phyloP scores from a whole-genome alignment of 2,797 vertebrate genomes.

The Catharus ustulatus region DNA sequence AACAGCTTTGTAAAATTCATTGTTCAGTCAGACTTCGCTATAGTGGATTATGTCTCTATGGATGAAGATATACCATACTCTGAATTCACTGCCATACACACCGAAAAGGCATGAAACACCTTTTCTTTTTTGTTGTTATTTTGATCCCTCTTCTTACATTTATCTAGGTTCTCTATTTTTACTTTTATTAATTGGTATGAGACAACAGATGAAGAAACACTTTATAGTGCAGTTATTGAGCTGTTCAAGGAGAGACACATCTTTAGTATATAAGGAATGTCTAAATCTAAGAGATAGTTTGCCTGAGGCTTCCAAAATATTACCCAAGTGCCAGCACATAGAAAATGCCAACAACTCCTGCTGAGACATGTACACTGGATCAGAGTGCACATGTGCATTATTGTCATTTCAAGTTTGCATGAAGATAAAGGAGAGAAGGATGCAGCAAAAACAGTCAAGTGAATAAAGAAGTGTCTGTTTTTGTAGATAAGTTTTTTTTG shows the following conservation, averaged over 20 bases:
- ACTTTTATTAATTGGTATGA: background rate
- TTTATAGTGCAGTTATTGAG: background rate
- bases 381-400: background rate
- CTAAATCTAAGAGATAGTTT: slow-evolving; percentile 22
- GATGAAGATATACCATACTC: background rate
- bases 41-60: background rate
- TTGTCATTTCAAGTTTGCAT: background rate
- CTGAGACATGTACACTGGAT: background rate
- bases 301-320: background rate
- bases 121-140: background rate
- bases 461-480: background rate
- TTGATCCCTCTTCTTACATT: background rate
- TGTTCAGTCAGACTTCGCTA: background rate
- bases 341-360: background rate
- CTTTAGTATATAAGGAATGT: background rate
- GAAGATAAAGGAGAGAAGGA: background rate
- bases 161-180: background rate
- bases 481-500: background rate
- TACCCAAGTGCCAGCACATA: background rate
- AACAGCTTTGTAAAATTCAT: background rate
- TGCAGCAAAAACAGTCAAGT: background rate
- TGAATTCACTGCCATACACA: background rate
- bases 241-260: background rate
- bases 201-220: background rate
- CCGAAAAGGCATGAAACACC: background rate